These are phyloP conservation scores for Pseudorectes ferrugineus DNA, from an alignment of 2,113 vertebrate species.

Conservation along the genomic window DNA sequence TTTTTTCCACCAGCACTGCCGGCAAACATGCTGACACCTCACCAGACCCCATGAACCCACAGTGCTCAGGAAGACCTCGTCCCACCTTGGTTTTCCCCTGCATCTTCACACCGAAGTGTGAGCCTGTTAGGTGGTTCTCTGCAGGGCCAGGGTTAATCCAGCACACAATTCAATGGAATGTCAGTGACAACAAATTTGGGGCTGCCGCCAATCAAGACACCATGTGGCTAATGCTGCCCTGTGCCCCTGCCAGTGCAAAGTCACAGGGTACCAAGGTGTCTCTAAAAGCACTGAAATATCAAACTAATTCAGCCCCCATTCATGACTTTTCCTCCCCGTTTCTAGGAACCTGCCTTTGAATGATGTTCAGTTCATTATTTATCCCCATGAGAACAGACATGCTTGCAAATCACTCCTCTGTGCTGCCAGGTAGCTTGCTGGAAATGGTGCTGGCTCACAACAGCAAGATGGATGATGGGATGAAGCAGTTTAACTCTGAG, in stretches of 20 bases:
- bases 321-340: accelerated
- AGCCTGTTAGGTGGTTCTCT: neutral
- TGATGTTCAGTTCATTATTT: neutral
- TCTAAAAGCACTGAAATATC: neutral
- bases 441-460: neutral
- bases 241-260: neutral
- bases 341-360: neutral
- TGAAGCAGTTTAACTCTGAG: neutral
- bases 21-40: accelerated
- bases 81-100: neutral
- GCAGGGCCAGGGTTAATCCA: neutral
- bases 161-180: neutral
- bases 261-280: no score
- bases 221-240: neutral
- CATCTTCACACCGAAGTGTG: accelerated
- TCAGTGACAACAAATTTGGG: neutral
- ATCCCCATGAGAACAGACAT: neutral
- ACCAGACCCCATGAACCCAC: neutral
- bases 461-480: neutral
- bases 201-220: neutral
- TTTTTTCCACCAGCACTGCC: neutral
- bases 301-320: neutral
- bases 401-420: neutral
- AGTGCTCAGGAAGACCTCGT: accelerated
- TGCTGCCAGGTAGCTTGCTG: neutral